Base-by-base conservation (phyloP, 2,888 invertebrate species). In the Heliconius charithonia region DNA sequence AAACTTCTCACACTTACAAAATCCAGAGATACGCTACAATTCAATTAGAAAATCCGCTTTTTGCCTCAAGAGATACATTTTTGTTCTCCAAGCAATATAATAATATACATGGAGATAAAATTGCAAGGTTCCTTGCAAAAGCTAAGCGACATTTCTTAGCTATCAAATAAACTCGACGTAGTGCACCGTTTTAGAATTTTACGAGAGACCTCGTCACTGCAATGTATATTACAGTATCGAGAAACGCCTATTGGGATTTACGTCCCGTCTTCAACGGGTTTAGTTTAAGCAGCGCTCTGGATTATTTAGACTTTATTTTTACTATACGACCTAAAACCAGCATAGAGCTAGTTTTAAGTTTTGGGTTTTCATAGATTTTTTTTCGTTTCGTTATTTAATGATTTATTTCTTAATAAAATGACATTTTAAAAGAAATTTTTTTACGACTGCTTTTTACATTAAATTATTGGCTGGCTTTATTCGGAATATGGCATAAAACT, bases 161-260 rank as follows among this genome's bases (percentile, higher is more conserved):
- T 76, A 72, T 75, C 67, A 78, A 78, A 78, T 80, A 76, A 75
- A 75, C 75, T 73, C 51, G 73, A 73, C 79, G 72, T 66, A 78
- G 75, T 79, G 80, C 79, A 76, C 70, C 76, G 79, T 79, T 80
- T 79, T 74, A 79, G 80, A 74, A 74, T 78, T 80, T 80, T 78
- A 76, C 79, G 78, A 76, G 72, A 78, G 78, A 79, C 76, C 59
- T 67, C 75, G 80, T 80, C 73, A 80, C 73, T 75, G 78, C 78
- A 32, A 73, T 78, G 76, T 78, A 78, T 78, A 76, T 78, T 80
- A 69, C 25, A 69, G 80, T 80, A 78, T 75, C 75, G 80, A 72
- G 67, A 41, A 59, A 65, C 77, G 71, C 77, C 71, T 72, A 72
- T 77, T 72, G 77, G 72, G 77, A 77, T 77, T 77, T 77, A 72